These are phyloP conservation scores for Acrobasis suavella DNA, from an alignment of 2,888 invertebrate species.

Conservation along the genomic window DNA sequence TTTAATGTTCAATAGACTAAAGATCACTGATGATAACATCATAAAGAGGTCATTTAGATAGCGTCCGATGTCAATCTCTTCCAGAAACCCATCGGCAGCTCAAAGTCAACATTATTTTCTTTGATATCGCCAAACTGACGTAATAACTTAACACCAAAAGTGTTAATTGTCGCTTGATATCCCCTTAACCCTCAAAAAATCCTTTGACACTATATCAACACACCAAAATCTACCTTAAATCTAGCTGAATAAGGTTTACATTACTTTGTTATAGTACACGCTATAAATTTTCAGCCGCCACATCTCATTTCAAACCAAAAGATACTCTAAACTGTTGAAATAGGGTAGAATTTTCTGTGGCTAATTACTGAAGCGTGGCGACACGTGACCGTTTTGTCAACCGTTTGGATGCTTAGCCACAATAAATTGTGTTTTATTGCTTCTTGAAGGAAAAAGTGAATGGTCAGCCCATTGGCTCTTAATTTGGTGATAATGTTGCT, in stretches of 20 bases:
- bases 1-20: neutral
- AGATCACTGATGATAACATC: conserved; percentile 2
- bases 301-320: neutral
- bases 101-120: conserved; percentile 35
- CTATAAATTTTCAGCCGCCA: neutral
- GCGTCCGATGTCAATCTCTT: conserved; percentile 35
- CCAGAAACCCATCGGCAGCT: conserved; percentile 41
- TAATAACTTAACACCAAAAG: conserved; percentile 58
- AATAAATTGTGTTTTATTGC: conserved; percentile 76
- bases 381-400: conserved; percentile 47
- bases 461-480: conserved; percentile 52
- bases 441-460: conserved; percentile 47
- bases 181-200: conserved; percentile 3
- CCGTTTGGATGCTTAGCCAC: conserved; percentile 60
- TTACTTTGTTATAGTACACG: neutral
- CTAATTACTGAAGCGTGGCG: conserved; percentile 33
- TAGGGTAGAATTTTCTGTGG: conserved; percentile 10
- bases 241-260: neutral
- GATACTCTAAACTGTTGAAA: neutral
- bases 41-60: conserved; percentile 16
- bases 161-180: conserved; percentile 48
- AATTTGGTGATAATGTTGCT: conserved; percentile 43
- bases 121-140: conserved; percentile 43
- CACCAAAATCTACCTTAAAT: conserved; percentile 12
- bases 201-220: conserved; percentile 13